Conservation (phyloP, 1,140 invertebrate species). For the Gonatopus flavifemur region DNA sequence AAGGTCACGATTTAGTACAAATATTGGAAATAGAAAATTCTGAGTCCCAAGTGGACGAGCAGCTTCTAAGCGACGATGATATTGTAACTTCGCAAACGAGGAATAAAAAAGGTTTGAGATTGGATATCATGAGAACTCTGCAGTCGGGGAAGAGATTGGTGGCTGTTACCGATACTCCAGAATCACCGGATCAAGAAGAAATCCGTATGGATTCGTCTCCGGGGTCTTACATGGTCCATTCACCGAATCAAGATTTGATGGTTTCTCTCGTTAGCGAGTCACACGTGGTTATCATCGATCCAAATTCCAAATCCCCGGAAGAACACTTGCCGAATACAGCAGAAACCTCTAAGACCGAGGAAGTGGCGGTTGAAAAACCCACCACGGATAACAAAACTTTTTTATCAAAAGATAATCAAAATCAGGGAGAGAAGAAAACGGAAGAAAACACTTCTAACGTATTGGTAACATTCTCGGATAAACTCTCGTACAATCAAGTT, state of each 20-base stretch:
- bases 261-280: constrained; percentile 60
- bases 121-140: constrained; percentile 46
- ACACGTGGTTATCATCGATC: constrained; percentile 66
- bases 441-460: constrained; percentile 25
- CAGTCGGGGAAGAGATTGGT: constrained; percentile 43
- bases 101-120: constrained; percentile 46
- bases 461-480: constrained; percentile 36
- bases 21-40: constrained; percentile 54
- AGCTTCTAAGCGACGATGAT: constrained; percentile 46
- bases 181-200: constrained; percentile 61
- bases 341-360: constrained; percentile 66
- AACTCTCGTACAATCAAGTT: constrained; percentile 28
- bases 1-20: constrained; percentile 50
- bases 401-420: constrained; percentile 34
- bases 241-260: constrained; percentile 50
- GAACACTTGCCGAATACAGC: too few relatives aligned
- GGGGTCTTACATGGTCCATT: constrained; percentile 46
- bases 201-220: constrained; percentile 54
- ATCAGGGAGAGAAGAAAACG: constrained; percentile 28
- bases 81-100: constrained; percentile 33
- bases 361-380: constrained; percentile 61
- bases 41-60: constrained; percentile 43
- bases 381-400: constrained; percentile 39
- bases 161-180: constrained; percentile 55
- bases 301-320: constrained; percentile 62